Conservation (phyloP, 2,888 invertebrate genomes). For the Thymelicus lineola region DNA sequence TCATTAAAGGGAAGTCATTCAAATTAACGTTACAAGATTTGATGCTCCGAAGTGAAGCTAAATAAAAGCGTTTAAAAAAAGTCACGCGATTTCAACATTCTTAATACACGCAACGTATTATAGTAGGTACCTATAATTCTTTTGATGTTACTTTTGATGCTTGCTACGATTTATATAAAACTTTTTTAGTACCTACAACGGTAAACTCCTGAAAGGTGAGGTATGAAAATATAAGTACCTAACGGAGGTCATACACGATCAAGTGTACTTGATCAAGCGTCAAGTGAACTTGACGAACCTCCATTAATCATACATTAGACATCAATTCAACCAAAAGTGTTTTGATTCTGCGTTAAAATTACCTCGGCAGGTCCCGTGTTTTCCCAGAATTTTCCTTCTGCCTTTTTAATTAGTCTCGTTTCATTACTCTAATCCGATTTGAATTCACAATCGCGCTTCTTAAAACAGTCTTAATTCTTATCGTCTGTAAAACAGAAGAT, state of each 20-base stretch:
- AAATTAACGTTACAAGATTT: no score
- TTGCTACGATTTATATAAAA: not conserved
- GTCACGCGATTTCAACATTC: conserved; percentile 26
- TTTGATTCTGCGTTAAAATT: conserved; percentile 22
- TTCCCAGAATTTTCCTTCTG: conserved; percentile 62
- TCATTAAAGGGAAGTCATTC: no score
- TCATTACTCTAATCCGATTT: conserved; percentile 78
- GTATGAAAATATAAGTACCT: no score
- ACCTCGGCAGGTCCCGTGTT: conserved; percentile 44
- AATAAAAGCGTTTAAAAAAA: not conserved
- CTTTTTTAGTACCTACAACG: no score
- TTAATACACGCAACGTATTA: conserved; percentile 13
- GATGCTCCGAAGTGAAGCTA: no score
- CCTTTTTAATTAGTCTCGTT: conserved; percentile 75
- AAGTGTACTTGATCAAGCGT: no score
- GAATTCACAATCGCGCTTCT: conserved; percentile 68
- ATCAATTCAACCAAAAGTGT: not conserved
- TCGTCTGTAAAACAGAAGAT: conserved; percentile 51
- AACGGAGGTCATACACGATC: no score
- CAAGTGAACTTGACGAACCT: no score
- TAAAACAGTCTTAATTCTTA: conserved; percentile 67
- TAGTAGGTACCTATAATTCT: no score
- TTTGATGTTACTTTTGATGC: no score
- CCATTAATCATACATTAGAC: no score
- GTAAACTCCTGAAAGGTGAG: no score